Base-by-base conservation (phyloP, 1,140 invertebrate species). In the Hetaerina americana region DNA sequence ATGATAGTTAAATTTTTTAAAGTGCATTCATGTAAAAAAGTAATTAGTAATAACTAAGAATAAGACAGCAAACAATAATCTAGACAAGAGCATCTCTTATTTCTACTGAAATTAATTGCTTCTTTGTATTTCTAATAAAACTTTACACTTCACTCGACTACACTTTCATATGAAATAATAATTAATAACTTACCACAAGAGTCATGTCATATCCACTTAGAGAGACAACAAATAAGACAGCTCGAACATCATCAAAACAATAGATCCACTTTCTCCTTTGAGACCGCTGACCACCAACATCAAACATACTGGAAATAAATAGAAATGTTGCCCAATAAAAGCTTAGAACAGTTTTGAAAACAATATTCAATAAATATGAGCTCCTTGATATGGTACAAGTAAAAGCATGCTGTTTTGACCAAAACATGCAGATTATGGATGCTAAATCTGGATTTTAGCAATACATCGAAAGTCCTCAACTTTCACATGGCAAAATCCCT, bases 231-330 rank as follows among this genome's bases (percentile, higher is more conserved):
- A 87, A 89, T 29, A 89, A 75, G 12, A 89, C 82, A 26, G 87
- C 86, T 76, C 83, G 81, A 2, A 88, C 87, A 79, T 89, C 86
- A 79, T 88, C 87, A 79, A 89, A 89, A 79, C 87, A 88, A 77
- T 90, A 89, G 73, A 90, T 92, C 90, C 90, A 91, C 76, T 91
- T 91, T 74, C 88, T 84, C 67, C 90, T 78, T 79, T 91, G 89
- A 5, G 89, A 89, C 76, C 87, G 77, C 79, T 92, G 90, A 24
- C 90, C 90, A 29, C 87, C 87, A 26, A 88, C 86, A 78, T 88
- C 87, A 76, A 87, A 87, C 85, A 87, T 86, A 77, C 84, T 87
- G 29, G 78, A 80, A 76, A 68, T 66, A 72, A 72, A 68, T 74
- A 72, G 5, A 29, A 2, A 27, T 72, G 66, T 49, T 73, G n/a